Percentiles rank a stretch among this genome's conserved stretches.
These are phyloP conservation scores for Pterocles gutturalis DNA, from an alignment of 2,113 vertebrate genomes.

Conservation along the genomic window DNA sequence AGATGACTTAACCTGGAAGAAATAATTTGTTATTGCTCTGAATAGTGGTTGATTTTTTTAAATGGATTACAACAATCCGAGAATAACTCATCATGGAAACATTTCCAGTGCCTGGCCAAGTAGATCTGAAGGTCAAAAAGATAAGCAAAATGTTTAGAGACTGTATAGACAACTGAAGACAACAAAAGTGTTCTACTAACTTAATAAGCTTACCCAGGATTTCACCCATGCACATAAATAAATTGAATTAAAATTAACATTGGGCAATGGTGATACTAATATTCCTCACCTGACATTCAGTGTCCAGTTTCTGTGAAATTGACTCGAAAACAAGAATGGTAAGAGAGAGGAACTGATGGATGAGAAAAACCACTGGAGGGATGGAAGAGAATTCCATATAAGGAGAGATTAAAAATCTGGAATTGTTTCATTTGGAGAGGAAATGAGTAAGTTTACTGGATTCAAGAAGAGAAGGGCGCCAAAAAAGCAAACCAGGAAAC, in stretches of 20 bases:
- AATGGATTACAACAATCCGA: background rate
- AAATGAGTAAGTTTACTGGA: slow-evolving; percentile 29
- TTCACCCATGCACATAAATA: background rate
- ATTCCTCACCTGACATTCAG: background rate
- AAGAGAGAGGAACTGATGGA: background rate
- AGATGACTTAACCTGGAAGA: background rate
- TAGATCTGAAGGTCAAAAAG: background rate
- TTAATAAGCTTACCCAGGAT: background rate
- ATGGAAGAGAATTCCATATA: background rate
- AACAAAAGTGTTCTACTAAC: background rate
- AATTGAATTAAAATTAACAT: background rate
- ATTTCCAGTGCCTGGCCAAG: background rate
- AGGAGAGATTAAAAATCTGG: background rate
- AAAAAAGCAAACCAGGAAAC: background rate
- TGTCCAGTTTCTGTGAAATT: background rate
- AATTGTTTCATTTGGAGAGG: background rate
- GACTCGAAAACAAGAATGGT: background rate
- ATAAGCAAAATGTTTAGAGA: background rate
- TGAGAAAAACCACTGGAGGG: background rate
- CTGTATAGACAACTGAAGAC: background rate
- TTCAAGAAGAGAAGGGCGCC: background rate
- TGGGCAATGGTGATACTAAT: background rate
- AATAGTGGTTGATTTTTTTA: background rate
- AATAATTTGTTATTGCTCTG: background rate
- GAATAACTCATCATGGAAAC: background rate